phyloP scores from a whole-genome alignment of 2,888 invertebrate genomes.

The Tetrapedia diversipes region DNA sequence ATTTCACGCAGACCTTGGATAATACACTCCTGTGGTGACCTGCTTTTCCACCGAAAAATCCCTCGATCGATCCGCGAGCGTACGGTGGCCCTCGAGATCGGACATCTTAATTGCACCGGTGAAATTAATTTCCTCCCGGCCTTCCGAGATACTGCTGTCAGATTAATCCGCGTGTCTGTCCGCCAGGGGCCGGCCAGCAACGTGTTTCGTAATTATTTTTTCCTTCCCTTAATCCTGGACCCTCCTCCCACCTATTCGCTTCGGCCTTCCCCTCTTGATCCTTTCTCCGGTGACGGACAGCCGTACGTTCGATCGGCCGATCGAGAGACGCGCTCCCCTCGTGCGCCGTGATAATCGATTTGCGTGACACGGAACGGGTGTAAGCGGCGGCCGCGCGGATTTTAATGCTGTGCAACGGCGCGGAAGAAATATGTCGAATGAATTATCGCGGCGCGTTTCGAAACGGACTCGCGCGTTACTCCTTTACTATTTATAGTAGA shows the following conservation, averaged over 20 bases:
- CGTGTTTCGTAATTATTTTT: constrained; percentile 66
- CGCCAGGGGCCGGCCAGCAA: constrained; percentile 9
- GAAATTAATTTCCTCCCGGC: constrained; percentile 65
- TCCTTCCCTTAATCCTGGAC: constrained; percentile 51
- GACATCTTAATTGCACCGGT: constrained; percentile 68
- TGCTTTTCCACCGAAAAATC: constrained; percentile 46
- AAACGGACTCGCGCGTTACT: constrained; percentile 49
- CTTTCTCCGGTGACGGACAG: constrained; percentile 10
- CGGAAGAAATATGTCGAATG: constrained; percentile 60
- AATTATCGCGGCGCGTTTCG: constrained; percentile 54
- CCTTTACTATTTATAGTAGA: constrained; percentile 53
- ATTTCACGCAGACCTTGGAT: no score
- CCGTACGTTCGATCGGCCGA: background rate
- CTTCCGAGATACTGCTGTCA: constrained; percentile 64
- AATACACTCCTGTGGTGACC: no score
- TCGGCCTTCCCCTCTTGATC: background rate
- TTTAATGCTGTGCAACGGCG: constrained; percentile 51
- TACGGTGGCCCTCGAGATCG: constrained; percentile 51
- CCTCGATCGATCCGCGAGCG: constrained; percentile 62
- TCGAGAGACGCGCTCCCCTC: background rate
- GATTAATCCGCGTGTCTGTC: constrained; percentile 60
- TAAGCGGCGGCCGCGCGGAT: constrained; percentile 20
- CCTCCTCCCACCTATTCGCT: background rate
- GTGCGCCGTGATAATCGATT: constrained; percentile 43
- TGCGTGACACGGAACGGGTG: constrained; percentile 22